Evolutionary conservation across 2,113 vertebrate species (phyloP), one percentile per base, ranked within the genome.

Genomic region (Oncorhynchus gorbuscha): DNA sequence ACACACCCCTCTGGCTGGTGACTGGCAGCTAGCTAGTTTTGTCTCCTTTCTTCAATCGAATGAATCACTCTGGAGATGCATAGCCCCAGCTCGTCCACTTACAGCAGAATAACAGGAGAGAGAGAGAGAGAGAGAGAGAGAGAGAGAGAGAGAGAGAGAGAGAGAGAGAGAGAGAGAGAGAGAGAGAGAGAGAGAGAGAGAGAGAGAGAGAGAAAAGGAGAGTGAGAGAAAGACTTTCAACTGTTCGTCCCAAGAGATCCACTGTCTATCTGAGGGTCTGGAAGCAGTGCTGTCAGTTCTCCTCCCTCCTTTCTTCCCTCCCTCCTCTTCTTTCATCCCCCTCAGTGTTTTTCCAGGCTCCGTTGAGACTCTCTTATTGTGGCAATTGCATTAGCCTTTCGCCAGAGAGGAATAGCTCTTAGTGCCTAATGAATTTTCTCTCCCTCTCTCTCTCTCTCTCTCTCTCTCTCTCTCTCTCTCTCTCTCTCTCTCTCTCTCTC

Each of bases 301-400:
- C 67, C 51, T 69, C 32, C 74, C 39, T 62, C 58, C 65, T 45
- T 22, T 74, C 76, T 81, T 84, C 84, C 78, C 69, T 84, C 77
- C 69, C 76, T 80, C 81, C 85, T 59, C 72, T 67, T 71, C 80
- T 66, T 76, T 68, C 73, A 64, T 77, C 72, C 71, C 80, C 51
- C 66, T 79, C 74, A 55, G 55, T 73, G 78, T 76, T 90, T 89
- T 88, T 85, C 85, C 89, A 89, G 87, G 86, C 88, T 93, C 91
- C 85, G 32, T 83, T 86, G 88, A 93, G 91, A 91, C 87, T 81
- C 87, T 81, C 86, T 93, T 88, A 90, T 90, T 89, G 89, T 90
- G 85, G 89, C 91, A 91, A 93, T 93, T 93, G 89, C 90, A 93
- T 93, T 93, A 93, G 89, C 88, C 90, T 90, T 91, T 86, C 89